phyloP scores from a whole-genome alignment of 2,797 vertebrate species.

The Rhabdophis nuchalis region DNA sequence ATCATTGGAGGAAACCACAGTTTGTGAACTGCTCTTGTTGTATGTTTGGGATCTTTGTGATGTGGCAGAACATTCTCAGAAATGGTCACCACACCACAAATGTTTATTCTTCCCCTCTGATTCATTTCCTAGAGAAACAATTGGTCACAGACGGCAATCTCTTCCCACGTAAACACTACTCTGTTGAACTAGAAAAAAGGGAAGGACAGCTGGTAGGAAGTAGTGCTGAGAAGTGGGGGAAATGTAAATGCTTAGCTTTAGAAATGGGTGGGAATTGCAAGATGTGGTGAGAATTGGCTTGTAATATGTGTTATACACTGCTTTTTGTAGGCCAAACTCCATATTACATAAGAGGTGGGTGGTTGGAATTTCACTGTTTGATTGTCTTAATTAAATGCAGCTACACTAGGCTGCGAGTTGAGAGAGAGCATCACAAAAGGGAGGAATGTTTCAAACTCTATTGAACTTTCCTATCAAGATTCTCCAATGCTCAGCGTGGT shows the following conservation, averaged over 20 bases:
- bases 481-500: not conserved
- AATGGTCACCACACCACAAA: not conserved
- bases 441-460: not conserved
- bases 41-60: not conserved
- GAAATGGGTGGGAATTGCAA: slow-evolving; percentile 6
- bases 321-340: not conserved
- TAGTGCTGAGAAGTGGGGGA: not conserved
- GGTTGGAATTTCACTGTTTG: not conserved
- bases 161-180: slow-evolving; percentile 10
- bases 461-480: not conserved
- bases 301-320: slow-evolving; percentile 5
- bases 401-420: not conserved
- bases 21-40: not conserved
- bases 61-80: not conserved
- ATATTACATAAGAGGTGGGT: not conserved
- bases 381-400: not conserved
- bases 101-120: not conserved
- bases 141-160: not conserved
- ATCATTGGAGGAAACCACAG: not conserved
- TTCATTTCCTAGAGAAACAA: not conserved
- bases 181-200: not conserved
- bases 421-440: not conserved
- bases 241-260: not conserved
- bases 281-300: not conserved
- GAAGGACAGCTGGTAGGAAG: not conserved